Evolutionary conservation across 2,113 vertebrate species (phyloP).

Genomic region (Acinonyx jubatus): DNA sequence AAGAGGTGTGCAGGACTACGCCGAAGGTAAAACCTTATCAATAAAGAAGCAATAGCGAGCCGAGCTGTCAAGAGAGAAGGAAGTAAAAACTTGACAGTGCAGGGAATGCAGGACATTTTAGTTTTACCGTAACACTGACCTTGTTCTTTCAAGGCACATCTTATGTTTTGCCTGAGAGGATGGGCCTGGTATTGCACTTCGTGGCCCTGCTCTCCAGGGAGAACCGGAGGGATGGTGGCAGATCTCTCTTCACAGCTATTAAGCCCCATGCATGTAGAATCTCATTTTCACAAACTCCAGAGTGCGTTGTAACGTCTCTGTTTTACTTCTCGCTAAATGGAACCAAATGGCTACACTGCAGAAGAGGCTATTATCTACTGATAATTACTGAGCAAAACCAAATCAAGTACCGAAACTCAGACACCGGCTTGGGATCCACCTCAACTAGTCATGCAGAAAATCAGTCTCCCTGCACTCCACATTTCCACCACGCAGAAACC

Average conservation of each 20-base stretch:
- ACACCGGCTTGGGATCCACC: not conserved
- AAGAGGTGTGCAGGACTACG: not conserved
- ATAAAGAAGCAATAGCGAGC: not conserved
- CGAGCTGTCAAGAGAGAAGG: not conserved
- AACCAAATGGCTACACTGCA: not conserved
- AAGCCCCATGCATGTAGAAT: not conserved
- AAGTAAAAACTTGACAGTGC: not conserved
- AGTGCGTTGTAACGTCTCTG: not conserved
- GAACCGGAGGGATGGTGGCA: not conserved
- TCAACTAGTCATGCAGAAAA: not conserved
- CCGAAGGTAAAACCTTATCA: not conserved
- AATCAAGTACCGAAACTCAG: not conserved
- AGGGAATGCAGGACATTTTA: not conserved
- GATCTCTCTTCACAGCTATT: not conserved
- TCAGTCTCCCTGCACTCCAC: not conserved
- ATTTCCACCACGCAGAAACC: not conserved
- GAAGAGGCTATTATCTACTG: not conserved
- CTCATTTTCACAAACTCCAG: not conserved
- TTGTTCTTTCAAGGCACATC: not conserved
- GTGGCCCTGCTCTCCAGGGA: not conserved
- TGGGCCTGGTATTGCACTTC: too few species aligned
- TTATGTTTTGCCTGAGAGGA: not conserved
- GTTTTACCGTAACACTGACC: not conserved
- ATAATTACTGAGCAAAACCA: not conserved
- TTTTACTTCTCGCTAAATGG: not conserved